phyloP scores from a whole-genome alignment of 2,113 vertebrate genomes.

The Uria aalge region DNA sequence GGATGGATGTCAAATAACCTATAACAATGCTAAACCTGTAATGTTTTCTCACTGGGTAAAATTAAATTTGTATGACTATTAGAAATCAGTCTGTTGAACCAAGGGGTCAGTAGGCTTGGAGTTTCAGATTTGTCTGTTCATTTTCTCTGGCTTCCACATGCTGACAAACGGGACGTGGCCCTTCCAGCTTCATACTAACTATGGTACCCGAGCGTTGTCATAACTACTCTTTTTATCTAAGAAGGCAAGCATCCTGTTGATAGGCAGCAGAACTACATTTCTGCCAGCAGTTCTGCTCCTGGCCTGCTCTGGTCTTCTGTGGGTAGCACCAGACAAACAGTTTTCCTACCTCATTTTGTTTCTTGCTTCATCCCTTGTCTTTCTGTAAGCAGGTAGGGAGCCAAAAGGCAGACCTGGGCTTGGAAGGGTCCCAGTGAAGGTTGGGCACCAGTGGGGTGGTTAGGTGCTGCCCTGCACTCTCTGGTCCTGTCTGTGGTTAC shows the following conservation, averaged over 20 bases:
- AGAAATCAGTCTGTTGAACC: not conserved
- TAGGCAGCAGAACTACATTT: not conserved
- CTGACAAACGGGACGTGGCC: not conserved
- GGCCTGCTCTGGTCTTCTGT: not conserved
- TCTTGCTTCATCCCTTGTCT: not conserved
- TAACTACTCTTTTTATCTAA: not conserved
- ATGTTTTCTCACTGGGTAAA: not conserved
- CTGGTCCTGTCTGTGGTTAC: not conserved
- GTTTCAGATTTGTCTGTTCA: not conserved
- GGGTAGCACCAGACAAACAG: not conserved
- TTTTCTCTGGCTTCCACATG: not conserved
- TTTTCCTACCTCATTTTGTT: not conserved
- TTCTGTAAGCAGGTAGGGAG: not conserved
- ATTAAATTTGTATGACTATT: not conserved
- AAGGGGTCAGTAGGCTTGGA: not conserved
- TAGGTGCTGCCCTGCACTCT: not conserved
- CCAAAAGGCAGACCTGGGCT: not conserved
- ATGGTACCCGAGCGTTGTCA: fast-evolving
- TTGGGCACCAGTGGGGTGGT: not conserved
- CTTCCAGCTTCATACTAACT: not conserved
- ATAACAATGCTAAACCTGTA: not conserved
- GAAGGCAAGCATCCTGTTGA: not conserved
- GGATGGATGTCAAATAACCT: not conserved
- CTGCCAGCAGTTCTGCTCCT: not conserved
- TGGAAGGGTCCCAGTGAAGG: not conserved